A percentile compares a stretch with the other conserved stretches of the same genome.
phyloP scores from a whole-genome alignment of 2,113 vertebrate genomes.

The Erythrocercus mccallii region DNA sequence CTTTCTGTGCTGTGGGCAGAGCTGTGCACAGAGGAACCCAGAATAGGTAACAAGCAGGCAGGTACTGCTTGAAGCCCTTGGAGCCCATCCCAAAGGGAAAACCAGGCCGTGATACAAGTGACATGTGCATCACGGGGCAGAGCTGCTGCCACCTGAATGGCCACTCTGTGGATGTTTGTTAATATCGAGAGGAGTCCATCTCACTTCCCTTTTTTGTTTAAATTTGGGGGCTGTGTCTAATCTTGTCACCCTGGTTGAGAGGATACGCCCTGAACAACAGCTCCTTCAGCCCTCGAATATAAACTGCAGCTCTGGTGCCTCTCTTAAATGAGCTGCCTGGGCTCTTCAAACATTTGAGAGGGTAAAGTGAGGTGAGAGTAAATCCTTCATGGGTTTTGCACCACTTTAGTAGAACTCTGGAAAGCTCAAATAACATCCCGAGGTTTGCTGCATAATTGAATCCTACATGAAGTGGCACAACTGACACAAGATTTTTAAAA shows the following conservation, averaged over 20 bases:
- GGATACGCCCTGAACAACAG: background rate
- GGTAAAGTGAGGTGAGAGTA: background rate
- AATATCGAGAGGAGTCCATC: background rate
- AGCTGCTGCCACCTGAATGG: rapidly evolving
- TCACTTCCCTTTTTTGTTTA: background rate
- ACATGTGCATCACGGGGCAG: background rate
- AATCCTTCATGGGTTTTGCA: background rate
- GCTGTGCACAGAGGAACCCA: background rate
- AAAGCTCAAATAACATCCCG: background rate
- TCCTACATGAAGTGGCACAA: background rate
- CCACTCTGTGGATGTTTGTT: background rate
- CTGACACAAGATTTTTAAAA: background rate
- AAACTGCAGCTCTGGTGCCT: background rate
- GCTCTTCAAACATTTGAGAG: background rate
- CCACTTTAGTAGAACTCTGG: background rate
- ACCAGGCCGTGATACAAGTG: background rate
- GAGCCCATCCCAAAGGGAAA: background rate
- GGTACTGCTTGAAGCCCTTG: background rate
- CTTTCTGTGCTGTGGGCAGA: background rate
- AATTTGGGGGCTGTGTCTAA: background rate
- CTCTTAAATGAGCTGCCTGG: background rate
- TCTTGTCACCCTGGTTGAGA: background rate
- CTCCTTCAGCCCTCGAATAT: background rate
- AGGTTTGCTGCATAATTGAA: background rate
- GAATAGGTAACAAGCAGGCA: background rate